Conservation (phyloP, 2,888 invertebrate species). For the Cantharis rustica region DNA sequence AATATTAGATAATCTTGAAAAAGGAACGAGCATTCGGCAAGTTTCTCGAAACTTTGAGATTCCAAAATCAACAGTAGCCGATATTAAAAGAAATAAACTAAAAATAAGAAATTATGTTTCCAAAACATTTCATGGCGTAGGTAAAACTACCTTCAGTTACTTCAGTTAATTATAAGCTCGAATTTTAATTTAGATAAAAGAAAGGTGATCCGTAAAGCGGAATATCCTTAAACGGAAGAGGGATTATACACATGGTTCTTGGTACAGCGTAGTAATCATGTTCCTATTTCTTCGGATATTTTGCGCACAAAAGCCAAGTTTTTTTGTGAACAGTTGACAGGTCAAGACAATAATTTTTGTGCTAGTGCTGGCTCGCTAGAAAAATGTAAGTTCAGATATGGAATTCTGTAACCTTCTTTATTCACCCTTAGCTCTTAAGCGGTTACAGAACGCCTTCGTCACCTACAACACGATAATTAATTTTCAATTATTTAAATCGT, state of each 20-base stretch:
- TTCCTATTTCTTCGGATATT: not conserved
- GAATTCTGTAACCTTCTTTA: no score
- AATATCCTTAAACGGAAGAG: not conserved
- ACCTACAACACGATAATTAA: no score
- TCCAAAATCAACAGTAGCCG: not conserved
- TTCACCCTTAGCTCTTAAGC: no score
- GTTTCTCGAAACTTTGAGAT: not conserved
- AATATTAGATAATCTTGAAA: no score
- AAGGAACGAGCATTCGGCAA: no score
- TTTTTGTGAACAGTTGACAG: not conserved
- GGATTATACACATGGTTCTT: not conserved
- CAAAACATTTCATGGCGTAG: not conserved
- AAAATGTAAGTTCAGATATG: no score
- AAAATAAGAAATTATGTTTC: not conserved
- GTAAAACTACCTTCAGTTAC: not conserved
- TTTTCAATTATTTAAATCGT: no score
- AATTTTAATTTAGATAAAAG: not conserved
- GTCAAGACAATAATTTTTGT: no score
- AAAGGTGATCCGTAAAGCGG: not conserved
- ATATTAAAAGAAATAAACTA: not conserved
- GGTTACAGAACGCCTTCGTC: no score
- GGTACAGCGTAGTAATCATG: not conserved
- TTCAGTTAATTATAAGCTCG: not conserved
- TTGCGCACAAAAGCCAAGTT: slow-evolving; percentile 3
- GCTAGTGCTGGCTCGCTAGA: no score